phyloP scores from a whole-genome alignment of 92 coral and sea anemone genomes.

The Epizoanthus scotinus region DNA sequence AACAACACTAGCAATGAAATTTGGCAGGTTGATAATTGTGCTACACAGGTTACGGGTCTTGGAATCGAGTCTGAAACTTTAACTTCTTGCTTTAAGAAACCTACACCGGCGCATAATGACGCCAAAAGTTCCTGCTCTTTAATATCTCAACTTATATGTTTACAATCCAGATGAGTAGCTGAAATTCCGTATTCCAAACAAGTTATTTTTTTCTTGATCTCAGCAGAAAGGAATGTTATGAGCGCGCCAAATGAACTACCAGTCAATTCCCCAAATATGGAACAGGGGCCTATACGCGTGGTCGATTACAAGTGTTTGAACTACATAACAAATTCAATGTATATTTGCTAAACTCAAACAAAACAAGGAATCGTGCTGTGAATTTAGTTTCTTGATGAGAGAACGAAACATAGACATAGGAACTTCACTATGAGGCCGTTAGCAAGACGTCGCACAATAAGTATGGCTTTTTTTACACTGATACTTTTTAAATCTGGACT shows the following conservation, averaged over 20 bases:
- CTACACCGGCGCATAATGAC: not conserved
- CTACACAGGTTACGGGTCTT: not conserved
- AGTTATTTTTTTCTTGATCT: not conserved
- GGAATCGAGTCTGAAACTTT: not conserved
- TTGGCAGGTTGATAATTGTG: slow-evolving; percentile 14
- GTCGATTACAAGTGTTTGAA: slow-evolving; percentile 1
- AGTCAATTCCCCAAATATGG: not conserved
- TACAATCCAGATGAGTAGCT: not conserved
- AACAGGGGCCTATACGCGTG: slow-evolving; percentile 4
- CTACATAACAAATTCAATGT: not conserved
- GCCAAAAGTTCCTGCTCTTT: not conserved
- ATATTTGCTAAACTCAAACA: not conserved
- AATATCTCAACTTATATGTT: not conserved
- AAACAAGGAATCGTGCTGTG: not conserved
- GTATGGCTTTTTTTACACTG: slow-evolving; percentile 63
- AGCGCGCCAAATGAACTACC: slow-evolving; percentile 4
- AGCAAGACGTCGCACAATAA: slow-evolving; percentile 60
- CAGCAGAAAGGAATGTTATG: slow-evolving; percentile 5
- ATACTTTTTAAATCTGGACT: slow-evolving; percentile 64
- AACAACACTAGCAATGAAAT: not conserved
- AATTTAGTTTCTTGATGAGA: not conserved
- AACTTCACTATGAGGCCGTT: slow-evolving; percentile 57
- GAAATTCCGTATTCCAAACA: not conserved
- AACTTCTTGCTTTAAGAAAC: not conserved
- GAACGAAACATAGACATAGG: slow-evolving; percentile 1